These are phyloP conservation scores for Mugil cephalus DNA, from an alignment of 2,113 vertebrate species.

Conservation along the genomic window DNA sequence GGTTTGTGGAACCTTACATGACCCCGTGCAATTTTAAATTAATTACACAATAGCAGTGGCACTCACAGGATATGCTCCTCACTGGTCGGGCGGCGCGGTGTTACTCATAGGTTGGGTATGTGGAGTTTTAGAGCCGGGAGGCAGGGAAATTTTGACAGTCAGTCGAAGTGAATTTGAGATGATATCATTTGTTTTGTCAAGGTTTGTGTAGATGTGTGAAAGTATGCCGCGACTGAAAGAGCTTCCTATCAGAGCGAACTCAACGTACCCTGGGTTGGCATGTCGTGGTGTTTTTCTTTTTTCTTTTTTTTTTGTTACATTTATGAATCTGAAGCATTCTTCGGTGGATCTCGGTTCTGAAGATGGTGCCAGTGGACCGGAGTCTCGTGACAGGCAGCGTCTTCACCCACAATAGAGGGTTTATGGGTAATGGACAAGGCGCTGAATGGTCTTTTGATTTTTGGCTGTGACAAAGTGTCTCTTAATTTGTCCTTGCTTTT, in stretches of 20 bases:
- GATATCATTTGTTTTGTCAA: conserved; percentile 24
- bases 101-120: conserved; percentile 41
- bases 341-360: conserved; percentile 58
- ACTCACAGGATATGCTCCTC: conserved; percentile 14
- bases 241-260: conserved; percentile 1
- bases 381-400: conserved; percentile 74
- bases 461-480: conserved; percentile 69
- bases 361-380: conserved; percentile 61
- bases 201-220: conserved; percentile 14
- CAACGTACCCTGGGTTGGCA: conserved; percentile 70
- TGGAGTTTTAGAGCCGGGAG: conserved; percentile 35
- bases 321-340: conserved; percentile 78
- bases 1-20: conserved; percentile 27
- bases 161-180: conserved; percentile 14
- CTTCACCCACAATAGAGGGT: conserved; percentile 68
- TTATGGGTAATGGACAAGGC: conserved; percentile 67
- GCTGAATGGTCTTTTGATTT: conserved; percentile 80
- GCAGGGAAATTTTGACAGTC: conserved; percentile 21
- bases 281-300: conserved; percentile 68
- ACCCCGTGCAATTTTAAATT: conserved; percentile 32
- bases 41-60: conserved; percentile 38
- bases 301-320: conserved; percentile 64
- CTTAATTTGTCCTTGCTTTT: conserved; percentile 63
- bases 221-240: neutral
- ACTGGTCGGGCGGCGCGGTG: conserved; percentile 1